Base-by-base conservation (phyloP, 2,113 vertebrate species). In the Dascyllus trimaculatus region DNA sequence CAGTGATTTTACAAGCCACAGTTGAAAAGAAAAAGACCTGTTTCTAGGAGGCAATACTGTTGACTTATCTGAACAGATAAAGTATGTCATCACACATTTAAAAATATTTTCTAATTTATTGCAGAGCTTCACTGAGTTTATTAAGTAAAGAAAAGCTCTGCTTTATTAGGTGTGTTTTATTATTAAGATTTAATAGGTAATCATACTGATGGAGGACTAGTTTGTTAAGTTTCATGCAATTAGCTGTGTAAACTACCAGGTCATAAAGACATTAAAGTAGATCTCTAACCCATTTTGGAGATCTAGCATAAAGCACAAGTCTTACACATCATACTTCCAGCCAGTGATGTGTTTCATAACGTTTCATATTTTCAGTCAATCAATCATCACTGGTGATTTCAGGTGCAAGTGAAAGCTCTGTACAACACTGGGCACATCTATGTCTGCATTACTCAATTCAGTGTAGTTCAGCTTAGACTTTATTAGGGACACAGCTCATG, bases 301-400 rank as follows among this genome's bases (percentile, higher is more conserved):
- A 29, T 6, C 46, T 46, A 43, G 24, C 21, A 14, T 21, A 32
- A 49, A 69, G 17, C 19, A 38, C 54, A 48, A 22, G 25, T 62
- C 29, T 49, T 13, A 54, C 38, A 66, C 18, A 59, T 61, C 43
- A 13, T 38, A 56, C 60, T 40, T 73, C 21, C 25, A 69, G 24
- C 67, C 19, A 72, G 56, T 4, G 4, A 1, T 51, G 53, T 26
- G 21, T 64, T 75, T 59, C 7, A 5, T 43, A 70, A 71, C 1
- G 18, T 21, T 18, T 40, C 58, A 22, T 52, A 65, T 65, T 80
- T 71, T 72, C 46, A 75, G 43, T 70, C 51, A 60, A 61, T 69
- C 74, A 52, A 71, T 85, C 75, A 80, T 73, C 68, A 56, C 11
- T 11, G 67, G 49, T 71, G 52, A 84, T 71, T 79, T 65, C 35